Conservation (phyloP, 2,113 vertebrate genomes). For the Mus pahari region DNA sequence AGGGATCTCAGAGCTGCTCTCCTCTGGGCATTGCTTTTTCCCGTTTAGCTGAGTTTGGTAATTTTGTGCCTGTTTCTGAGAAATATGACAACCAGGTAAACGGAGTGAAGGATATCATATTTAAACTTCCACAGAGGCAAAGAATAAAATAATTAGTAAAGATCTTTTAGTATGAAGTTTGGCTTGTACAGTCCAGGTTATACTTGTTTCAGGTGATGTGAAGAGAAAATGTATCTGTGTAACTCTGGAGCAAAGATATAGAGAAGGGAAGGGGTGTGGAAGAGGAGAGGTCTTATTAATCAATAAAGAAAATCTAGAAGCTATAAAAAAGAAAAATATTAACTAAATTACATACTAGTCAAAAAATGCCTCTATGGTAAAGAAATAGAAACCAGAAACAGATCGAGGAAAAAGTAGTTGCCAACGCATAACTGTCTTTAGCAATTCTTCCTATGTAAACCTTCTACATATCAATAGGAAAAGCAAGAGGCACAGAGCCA, state of each 20-base stretch:
- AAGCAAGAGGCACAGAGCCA: neutral
- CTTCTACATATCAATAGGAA: neutral
- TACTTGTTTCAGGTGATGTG: neutral
- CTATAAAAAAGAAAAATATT: neutral
- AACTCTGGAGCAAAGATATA: neutral
- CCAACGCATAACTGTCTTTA: neutral
- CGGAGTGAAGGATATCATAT: conserved; percentile 21
- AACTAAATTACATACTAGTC: neutral
- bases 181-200: conserved; percentile 13
- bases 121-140: conserved; percentile 27
- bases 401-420: neutral
- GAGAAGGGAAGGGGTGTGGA: neutral
- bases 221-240: conserved; percentile 34
- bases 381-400: conserved; percentile 27
- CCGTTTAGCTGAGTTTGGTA: conserved; percentile 79
- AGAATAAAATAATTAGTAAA: conserved; percentile 35
- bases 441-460: neutral
- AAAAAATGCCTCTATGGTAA: conserved; percentile 42
- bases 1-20: conserved; percentile 64
- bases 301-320: conserved; percentile 21
- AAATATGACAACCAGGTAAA: conserved; percentile 69
- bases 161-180: neutral
- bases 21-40: conserved; percentile 75
- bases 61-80: conserved; percentile 84
- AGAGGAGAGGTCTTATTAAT: neutral